Conservation (phyloP, 2,888 invertebrate genomes). For the Aphrophora alni region DNA sequence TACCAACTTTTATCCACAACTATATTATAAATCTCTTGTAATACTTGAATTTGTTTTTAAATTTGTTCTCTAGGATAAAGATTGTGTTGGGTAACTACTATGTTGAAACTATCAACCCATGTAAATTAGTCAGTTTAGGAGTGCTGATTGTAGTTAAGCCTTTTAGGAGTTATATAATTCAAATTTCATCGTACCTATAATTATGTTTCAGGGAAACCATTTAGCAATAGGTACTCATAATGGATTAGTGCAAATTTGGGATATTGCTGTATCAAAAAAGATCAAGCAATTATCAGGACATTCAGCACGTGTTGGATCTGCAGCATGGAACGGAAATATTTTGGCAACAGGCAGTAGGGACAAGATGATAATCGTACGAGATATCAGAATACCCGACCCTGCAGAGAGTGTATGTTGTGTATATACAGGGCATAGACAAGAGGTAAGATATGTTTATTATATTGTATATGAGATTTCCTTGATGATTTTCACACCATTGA, state of each 20-base stretch:
- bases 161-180: too few species aligned
- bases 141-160: too few species aligned
- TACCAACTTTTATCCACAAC: too few species aligned
- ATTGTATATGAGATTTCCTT: background rate
- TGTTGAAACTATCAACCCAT: too few species aligned
- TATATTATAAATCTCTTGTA: too few species aligned
- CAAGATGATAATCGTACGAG: conserved; percentile 90
- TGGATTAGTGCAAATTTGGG: conserved; percentile 98
- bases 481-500: background rate
- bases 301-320: conserved; percentile 90
- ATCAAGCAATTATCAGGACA: conserved; percentile 91
- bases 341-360: conserved; percentile 95
- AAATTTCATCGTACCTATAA: too few species aligned
- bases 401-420: conserved; percentile 67
- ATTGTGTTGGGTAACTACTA: too few species aligned
- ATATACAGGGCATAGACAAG: conserved; percentile 92
- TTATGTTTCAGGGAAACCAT: conserved; percentile 63
- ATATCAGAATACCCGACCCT: conserved; percentile 72
- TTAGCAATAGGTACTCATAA: conserved; percentile 98
- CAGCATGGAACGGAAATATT: conserved; percentile 98
- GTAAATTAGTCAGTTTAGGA: too few species aligned
- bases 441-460: conserved; percentile 76
- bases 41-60: too few species aligned
- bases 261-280: conserved; percentile 90
- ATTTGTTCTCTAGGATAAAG: too few species aligned